These are phyloP conservation scores for Lepus americanus DNA, from an alignment of 2,113 vertebrate genomes.

Conservation along the genomic window DNA sequence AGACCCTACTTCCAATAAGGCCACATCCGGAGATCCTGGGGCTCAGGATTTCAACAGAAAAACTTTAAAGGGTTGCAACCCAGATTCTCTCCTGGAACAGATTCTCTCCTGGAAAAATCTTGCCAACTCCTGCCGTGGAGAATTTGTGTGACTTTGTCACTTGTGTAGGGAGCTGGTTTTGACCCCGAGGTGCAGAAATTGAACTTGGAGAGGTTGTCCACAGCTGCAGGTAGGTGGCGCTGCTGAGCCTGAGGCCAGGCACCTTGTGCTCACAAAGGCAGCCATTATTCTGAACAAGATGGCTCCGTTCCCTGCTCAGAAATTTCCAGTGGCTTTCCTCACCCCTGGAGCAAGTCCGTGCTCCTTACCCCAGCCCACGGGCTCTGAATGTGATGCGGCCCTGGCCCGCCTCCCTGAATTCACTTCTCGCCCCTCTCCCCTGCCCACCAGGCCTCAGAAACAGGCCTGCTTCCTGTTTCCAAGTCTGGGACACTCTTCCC, in stretches of 20 bases:
- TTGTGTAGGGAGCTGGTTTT: not conserved
- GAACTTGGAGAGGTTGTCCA: not conserved
- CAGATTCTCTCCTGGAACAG: not conserved
- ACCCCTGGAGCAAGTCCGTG: not conserved
- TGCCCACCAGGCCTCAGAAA: not conserved
- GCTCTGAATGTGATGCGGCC: accelerated
- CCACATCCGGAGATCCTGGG: not conserved
- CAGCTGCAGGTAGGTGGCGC: not conserved
- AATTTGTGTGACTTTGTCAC: not conserved
- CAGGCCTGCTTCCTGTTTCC: not conserved
- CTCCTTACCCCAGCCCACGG: not conserved
- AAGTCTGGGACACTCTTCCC: not conserved
- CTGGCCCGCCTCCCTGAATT: not conserved
- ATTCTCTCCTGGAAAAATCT: not conserved
- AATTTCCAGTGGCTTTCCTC: not conserved
- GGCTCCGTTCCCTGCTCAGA: not conserved
- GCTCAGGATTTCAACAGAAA: not conserved
- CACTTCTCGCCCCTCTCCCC: not conserved
- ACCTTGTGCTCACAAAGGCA: not conserved
- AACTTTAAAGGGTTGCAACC: not conserved
- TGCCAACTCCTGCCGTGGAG: not conserved
- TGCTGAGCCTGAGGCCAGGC: not conserved
- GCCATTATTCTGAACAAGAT: not conserved
- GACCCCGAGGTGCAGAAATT: not conserved
- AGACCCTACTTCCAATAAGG: not conserved